Evolutionary conservation across 2,113 vertebrate genomes (phyloP).

Genomic region (Paradisaea rubra): DNA sequence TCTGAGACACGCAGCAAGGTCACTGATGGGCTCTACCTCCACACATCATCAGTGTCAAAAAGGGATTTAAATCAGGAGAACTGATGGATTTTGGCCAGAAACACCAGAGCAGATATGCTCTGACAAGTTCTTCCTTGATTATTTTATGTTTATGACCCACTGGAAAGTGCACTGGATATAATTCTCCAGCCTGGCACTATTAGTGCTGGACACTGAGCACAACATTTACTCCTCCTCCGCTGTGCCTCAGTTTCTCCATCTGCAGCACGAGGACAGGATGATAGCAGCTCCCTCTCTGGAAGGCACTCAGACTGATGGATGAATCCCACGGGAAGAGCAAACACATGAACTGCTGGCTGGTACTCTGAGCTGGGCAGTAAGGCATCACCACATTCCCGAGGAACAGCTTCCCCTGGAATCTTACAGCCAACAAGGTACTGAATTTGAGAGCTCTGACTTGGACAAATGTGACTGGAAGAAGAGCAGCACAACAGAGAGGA

Average conservation of each 20-base stretch:
- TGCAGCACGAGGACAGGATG: background rate
- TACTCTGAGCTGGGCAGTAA: background rate
- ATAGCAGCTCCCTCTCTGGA: background rate
- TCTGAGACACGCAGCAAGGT: background rate
- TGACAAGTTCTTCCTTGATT: background rate
- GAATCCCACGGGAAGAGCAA: background rate
- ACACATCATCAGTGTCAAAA: background rate
- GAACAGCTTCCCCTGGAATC: background rate
- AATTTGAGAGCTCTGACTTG: background rate
- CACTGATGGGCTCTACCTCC: background rate
- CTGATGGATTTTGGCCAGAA: background rate
- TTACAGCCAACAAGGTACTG: background rate
- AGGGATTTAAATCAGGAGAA: background rate
- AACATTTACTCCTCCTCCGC: background rate
- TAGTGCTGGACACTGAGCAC: background rate
- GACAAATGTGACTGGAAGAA: background rate
- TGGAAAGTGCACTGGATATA: background rate
- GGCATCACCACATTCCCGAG: background rate
- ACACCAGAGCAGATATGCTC: background rate
- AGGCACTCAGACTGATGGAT: background rate
- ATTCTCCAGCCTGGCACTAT: background rate
- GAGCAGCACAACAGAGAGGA: background rate
- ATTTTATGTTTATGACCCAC: background rate
- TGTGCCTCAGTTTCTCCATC: background rate
- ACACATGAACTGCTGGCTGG: background rate